Evolutionary conservation across 2,888 invertebrate species (phyloP).

Genomic region (Biston stratarius): DNA sequence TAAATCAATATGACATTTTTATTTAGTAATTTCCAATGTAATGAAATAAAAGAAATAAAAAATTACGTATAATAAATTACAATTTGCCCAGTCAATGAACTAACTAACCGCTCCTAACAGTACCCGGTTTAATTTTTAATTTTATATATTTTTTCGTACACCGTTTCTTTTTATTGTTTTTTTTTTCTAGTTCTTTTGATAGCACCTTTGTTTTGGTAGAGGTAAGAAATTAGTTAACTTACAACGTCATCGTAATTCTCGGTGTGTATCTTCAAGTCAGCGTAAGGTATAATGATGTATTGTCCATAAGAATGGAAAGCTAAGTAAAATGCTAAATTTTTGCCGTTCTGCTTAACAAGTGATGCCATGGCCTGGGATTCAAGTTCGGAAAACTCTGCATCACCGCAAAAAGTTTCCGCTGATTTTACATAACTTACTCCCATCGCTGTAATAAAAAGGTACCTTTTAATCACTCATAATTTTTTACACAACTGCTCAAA

Average conservation of each 20-base stretch:
- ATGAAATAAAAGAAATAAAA: too few species aligned
- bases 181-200: too few species aligned
- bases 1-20: too few species aligned
- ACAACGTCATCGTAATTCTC: constrained; percentile 76
- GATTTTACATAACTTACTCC: constrained; percentile 51
- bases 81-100: too few species aligned
- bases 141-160: too few species aligned
- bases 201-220: too few species aligned
- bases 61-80: too few species aligned
- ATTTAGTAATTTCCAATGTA: too few species aligned
- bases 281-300: constrained; percentile 85
- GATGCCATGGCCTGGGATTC: constrained; percentile 76
- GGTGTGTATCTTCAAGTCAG: constrained; percentile 60
- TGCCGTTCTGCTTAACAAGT: constrained; percentile 61
- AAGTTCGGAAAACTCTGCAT: constrained; percentile 80
- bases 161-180: too few species aligned
- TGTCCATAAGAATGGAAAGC: constrained; percentile 89
- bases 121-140: too few species aligned
- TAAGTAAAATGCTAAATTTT: constrained; percentile 81
- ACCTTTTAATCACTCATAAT: not conserved
- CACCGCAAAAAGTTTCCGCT: constrained; percentile 72
- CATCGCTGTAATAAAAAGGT: constrained; percentile 47
- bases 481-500: not conserved
- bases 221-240: constrained; percentile 20
- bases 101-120: too few species aligned